Evolutionary conservation across 1,140 invertebrate genomes (phyloP), one percentile per base, ranked within the genome.

Genomic region (Aradophagus sp.): DNA sequence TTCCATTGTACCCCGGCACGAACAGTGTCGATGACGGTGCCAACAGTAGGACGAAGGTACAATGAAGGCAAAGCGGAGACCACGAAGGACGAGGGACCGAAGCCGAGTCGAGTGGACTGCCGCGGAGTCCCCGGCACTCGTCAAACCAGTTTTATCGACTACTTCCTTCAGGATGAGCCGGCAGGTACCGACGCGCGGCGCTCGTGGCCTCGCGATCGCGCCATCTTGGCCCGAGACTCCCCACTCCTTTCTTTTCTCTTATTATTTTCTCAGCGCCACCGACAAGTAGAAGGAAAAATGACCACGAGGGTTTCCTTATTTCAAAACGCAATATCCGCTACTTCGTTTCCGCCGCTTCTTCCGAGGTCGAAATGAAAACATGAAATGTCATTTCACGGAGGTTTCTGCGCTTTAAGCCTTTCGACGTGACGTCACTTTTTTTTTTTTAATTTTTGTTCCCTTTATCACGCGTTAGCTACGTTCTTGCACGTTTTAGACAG

Each of bases 61-160:
- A 61, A 34, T 53, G 45, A 19, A 27, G 41, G 31, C 19, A 15
- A 23, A 48, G 19, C 41, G 42, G 59, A n/a, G n/a, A n/a, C n/a
- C 29, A 39, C 52, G 67, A 63, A 70, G 53, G 48, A 68, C 35
- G 63, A 59, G 58, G 72, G 75, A 65, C 47, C 29, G 50, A 75
- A 71, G 61, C 48, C 47, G 48, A 34, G 56, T 44, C 74, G 68
- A 73, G 73, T 66, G 65, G 50, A 74, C 44, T 74, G 56, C 73
- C 58, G 62, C 72, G 73, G 56, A 76, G 72, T 76, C 70, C 53
- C 71, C 67, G 77, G 72, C 76, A 84, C 82, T 72, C 80, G 83
- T 85, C 82, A 85, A 84, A 85, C 83, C 82, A 84, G 83, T 85
- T 85, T 84, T 80, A 82, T 84, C 81, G 76, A 80, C 79, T 78